Conservation (phyloP, 2,113 vertebrate species). For the Cinclus mexicanus region DNA sequence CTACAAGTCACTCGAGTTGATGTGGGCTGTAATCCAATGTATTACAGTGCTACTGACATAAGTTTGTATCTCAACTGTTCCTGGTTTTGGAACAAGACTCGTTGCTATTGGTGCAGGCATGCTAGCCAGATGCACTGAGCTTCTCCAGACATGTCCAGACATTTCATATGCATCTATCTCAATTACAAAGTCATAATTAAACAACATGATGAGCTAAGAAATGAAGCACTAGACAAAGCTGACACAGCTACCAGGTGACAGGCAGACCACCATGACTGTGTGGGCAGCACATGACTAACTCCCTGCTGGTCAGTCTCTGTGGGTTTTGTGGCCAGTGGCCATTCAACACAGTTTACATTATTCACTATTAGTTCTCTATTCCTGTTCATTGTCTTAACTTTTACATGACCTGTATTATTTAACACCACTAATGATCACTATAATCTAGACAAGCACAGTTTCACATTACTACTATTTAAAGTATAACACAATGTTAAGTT, state of each 20-base stretch:
- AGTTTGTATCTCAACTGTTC: not conserved
- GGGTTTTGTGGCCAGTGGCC: not conserved
- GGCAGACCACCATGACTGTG: not conserved
- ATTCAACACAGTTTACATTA: not conserved
- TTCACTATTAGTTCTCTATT: not conserved
- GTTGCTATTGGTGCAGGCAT: not conserved
- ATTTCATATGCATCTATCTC: not conserved
- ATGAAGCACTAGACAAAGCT: not conserved
- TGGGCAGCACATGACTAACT: not conserved
- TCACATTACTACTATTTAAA: not conserved
- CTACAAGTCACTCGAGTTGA: not conserved
- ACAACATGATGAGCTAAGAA: not conserved
- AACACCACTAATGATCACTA: not conserved
- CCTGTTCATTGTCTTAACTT: not conserved
- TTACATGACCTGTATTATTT: not conserved
- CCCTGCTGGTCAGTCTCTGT: not conserved
- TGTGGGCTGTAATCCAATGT: not conserved
- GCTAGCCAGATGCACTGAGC: not conserved
- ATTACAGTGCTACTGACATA: not conserved
- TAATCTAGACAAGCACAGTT: not conserved
- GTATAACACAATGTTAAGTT: not conserved
- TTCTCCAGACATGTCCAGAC: not conserved
- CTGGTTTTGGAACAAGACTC: not conserved
- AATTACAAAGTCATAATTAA: not conserved
- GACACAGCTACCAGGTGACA: not conserved